phyloP scores from a whole-genome alignment of 2,888 invertebrate species.

The Ptilodon capucinus region DNA sequence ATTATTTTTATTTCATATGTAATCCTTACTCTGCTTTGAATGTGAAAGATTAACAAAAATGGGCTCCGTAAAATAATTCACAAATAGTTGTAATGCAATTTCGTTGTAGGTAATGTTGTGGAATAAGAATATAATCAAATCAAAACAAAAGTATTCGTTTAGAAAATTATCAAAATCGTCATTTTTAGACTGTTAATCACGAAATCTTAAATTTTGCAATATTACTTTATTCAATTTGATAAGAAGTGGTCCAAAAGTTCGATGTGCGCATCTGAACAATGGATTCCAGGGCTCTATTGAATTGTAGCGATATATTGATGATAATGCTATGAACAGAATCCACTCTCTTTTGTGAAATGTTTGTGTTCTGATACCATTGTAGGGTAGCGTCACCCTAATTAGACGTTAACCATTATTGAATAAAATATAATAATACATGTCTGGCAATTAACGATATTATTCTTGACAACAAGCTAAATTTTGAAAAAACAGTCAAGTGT shows the following conservation, averaged over 20 bases:
- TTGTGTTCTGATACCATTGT: constrained; percentile 28
- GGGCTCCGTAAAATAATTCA: too few relatives aligned
- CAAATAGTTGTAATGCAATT: too few relatives aligned
- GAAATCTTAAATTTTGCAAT: background rate
- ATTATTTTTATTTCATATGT: constrained; percentile 4
- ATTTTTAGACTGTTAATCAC: background rate
- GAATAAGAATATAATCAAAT: too few relatives aligned
- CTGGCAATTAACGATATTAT: too few relatives aligned
- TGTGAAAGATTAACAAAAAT: too few relatives aligned
- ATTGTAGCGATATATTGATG: constrained; percentile 49
- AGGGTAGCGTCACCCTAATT: constrained; percentile 27
- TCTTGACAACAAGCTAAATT: too few relatives aligned
- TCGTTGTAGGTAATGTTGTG: too few relatives aligned
- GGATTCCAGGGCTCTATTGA: constrained; percentile 46
- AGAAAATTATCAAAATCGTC: background rate
- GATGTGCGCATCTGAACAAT: constrained; percentile 42
- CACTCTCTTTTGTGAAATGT: constrained; percentile 64
- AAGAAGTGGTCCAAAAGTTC: constrained; percentile 1
- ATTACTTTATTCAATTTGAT: too few relatives aligned
- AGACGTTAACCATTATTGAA: background rate
- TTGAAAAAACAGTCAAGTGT: too few relatives aligned
- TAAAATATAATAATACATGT: too few relatives aligned
- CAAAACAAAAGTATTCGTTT: too few relatives aligned
- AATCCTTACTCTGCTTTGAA: background rate
- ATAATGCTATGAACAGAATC: constrained; percentile 49